Conservation (phyloP, 2,888 invertebrate genomes). For the Polylopha cassiicola region DNA sequence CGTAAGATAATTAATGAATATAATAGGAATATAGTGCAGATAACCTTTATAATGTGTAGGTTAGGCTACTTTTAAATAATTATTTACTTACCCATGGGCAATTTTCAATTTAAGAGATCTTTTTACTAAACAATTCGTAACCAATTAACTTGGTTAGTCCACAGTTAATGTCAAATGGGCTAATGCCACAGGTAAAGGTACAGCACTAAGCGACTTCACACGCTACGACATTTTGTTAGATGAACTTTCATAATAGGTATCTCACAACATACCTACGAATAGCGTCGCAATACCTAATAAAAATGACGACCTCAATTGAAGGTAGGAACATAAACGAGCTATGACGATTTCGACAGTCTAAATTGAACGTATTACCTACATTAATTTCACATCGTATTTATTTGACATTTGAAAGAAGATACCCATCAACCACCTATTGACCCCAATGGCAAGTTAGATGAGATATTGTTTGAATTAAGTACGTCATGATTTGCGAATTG, state of each 20-base stretch:
- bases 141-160: no score
- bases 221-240: slow-evolving; percentile 38
- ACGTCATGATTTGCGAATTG: slow-evolving; percentile 19
- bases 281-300: slow-evolving; percentile 44
- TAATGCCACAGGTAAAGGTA: no score
- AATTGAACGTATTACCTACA: slow-evolving; percentile 40
- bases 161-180: no score
- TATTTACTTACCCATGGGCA: no score
- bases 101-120: no score
- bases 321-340: slow-evolving; percentile 25
- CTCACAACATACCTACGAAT: slow-evolving; percentile 29
- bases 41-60: no score
- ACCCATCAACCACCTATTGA: slow-evolving; percentile 49
- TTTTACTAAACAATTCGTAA: no score
- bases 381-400: slow-evolving; percentile 36
- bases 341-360: slow-evolving; percentile 39
- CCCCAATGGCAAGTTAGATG: slow-evolving; percentile 27
- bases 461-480: slow-evolving; percentile 20
- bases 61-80: no score
- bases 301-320: slow-evolving; percentile 44
- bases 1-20: no score
- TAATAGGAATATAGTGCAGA: no score
- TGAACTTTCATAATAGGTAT: slow-evolving; percentile 41
- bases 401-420: slow-evolving; percentile 53
- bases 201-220: slow-evolving; percentile 29